phyloP scores from a whole-genome alignment of 2,113 vertebrate genomes.

The Rynchops niger region DNA sequence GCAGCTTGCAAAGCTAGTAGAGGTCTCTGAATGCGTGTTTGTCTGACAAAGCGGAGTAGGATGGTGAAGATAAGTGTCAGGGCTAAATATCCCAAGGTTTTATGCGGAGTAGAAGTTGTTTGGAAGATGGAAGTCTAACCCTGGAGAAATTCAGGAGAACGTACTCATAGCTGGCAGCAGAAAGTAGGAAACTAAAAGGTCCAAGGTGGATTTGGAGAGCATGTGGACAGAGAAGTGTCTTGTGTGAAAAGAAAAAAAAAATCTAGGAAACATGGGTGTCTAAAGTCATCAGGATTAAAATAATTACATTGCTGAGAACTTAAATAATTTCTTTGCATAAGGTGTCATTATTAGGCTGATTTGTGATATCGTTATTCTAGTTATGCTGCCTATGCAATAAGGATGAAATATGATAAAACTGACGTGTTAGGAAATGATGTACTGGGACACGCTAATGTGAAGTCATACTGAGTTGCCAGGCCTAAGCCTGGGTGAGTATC shows the following conservation, averaged over 20 bases:
- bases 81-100: neutral
- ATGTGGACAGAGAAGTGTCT: neutral
- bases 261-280: neutral
- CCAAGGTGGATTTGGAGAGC: neutral
- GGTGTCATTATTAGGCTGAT: neutral
- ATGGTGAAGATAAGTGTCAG: neutral
- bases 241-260: neutral
- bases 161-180: neutral
- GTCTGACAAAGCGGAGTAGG: neutral
- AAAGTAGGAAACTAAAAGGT: neutral
- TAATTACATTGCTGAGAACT: neutral
- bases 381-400: neutral
- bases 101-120: neutral
- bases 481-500: neutral
- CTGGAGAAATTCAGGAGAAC: neutral
- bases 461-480: neutral
- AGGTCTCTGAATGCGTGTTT: neutral
- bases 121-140: neutral
- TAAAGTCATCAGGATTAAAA: neutral
- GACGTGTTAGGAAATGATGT: neutral
- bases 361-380: neutral
- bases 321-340: neutral
- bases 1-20: neutral
- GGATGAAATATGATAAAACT: neutral
- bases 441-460: neutral